These are phyloP conservation scores for Lasius platythorax DNA, from an alignment of 2,888 invertebrate species.

Conservation along the genomic window DNA sequence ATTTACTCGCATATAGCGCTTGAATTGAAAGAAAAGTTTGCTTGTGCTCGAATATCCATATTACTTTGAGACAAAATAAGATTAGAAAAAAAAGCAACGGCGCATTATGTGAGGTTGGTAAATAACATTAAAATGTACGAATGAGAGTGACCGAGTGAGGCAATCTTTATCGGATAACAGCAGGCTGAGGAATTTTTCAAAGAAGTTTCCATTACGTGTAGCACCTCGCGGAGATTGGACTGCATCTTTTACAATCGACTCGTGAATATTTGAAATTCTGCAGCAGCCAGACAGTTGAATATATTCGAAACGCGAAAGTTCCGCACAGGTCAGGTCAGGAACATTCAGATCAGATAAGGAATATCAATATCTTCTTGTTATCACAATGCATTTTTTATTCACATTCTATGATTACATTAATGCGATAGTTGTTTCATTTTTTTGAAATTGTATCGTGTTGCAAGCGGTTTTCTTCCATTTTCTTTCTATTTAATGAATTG, in stretches of 20 bases:
- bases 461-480: neutral
- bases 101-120: slow-evolving; percentile 31
- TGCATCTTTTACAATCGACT: slow-evolving; percentile 76
- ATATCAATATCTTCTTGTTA: neutral
- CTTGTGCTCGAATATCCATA: slow-evolving; percentile 25
- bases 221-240: slow-evolving; percentile 72
- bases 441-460: neutral
- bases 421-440: neutral
- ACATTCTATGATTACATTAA: slow-evolving; percentile 11
- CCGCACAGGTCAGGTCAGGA: neutral
- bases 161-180: slow-evolving; percentile 57
- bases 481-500: neutral
- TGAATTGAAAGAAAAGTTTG: slow-evolving; percentile 31
- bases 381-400: slow-evolving; percentile 9
- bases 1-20: slow-evolving; percentile 10
- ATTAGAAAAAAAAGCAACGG: slow-evolving; percentile 19
- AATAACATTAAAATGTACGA: slow-evolving; percentile 52
- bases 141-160: slow-evolving; percentile 53
- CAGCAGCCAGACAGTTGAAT: slow-evolving; percentile 54
- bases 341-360: slow-evolving; percentile 29
- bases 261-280: slow-evolving; percentile 75
- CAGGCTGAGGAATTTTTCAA: slow-evolving; percentile 59
- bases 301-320: slow-evolving; percentile 19
- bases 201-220: slow-evolving; percentile 65
- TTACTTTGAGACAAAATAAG: slow-evolving; percentile 33